A percentile compares a stretch with the other conserved stretches of the same genome.
phyloP scores from a whole-genome alignment of 2,797 vertebrate species.

The Anas bernieri region DNA sequence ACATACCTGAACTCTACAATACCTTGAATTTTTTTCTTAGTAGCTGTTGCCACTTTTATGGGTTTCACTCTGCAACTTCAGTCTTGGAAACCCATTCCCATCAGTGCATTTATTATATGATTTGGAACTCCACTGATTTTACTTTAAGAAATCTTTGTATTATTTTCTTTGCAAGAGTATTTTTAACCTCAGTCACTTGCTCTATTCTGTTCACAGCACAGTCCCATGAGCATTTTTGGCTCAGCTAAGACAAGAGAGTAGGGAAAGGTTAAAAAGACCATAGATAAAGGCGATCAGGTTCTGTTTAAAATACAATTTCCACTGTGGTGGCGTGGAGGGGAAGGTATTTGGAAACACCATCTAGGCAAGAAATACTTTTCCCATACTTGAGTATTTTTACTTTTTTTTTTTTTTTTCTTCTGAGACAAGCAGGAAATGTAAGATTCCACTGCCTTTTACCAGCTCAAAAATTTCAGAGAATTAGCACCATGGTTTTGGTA shows the following conservation, averaged over 20 bases:
- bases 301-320: neutral
- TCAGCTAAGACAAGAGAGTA: neutral
- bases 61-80: neutral
- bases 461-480: neutral
- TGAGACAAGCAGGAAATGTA: neutral
- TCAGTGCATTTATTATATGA: neutral
- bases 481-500: neutral
- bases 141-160: neutral
- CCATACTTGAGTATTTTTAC: neutral
- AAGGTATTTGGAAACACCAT: neutral
- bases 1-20: rapidly evolving
- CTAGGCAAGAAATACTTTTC: neutral
- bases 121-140: neutral
- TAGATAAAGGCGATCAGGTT: neutral
- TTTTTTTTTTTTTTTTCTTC: neutral
- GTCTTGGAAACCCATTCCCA: neutral
- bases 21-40: neutral
- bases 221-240: neutral
- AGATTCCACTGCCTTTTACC: neutral
- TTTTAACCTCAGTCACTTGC: neutral
- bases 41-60: neutral
- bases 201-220: neutral
- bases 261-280: neutral
- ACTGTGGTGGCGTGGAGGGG: neutral
- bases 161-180: neutral